Evolutionary conservation across 2,888 invertebrate genomes (phyloP).

Genomic region (Chloroclystis v-ata): DNA sequence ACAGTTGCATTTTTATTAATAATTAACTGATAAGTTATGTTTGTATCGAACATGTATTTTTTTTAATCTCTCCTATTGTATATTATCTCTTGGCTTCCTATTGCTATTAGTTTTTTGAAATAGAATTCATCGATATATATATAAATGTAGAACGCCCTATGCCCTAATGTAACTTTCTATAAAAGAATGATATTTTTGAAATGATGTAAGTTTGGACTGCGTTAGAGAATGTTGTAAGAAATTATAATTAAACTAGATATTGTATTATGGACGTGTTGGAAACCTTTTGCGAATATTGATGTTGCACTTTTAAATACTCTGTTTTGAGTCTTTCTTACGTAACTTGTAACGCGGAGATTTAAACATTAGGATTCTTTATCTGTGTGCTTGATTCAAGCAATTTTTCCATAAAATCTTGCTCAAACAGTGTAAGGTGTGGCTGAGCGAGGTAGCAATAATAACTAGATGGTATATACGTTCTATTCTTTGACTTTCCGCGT

Average conservation of each 20-base stretch:
- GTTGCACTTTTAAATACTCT: slow-evolving; percentile 26
- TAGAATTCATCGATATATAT: slow-evolving; percentile 10
- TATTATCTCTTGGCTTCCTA: slow-evolving; percentile 11
- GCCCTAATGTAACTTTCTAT: slow-evolving; percentile 7
- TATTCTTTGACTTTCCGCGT: too few relatives aligned
- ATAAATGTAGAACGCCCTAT: neutral
- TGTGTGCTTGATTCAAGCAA: too few relatives aligned
- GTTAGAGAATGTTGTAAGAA: slow-evolving; percentile 17
- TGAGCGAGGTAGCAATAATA: too few relatives aligned
- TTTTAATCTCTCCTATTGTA: neutral
- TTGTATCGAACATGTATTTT: neutral
- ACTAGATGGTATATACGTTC: too few relatives aligned
- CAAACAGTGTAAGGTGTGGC: too few relatives aligned
- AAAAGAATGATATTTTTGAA: slow-evolving; percentile 21
- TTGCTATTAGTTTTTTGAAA: neutral
- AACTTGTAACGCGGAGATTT: too few relatives aligned
- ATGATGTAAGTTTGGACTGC: slow-evolving; percentile 13
- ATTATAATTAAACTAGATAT: slow-evolving; percentile 18
- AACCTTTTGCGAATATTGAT: slow-evolving; percentile 23
- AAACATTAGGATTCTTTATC: too few relatives aligned
- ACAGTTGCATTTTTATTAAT: slow-evolving; percentile 7
- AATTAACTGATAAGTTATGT: slow-evolving; percentile 11
- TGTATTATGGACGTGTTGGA: slow-evolving; percentile 16
- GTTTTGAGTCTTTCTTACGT: slow-evolving; percentile 24
- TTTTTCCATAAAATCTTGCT: too few relatives aligned